Conservation (phyloP, 1,140 invertebrate species). For the Ostrea denselamellosa region DNA sequence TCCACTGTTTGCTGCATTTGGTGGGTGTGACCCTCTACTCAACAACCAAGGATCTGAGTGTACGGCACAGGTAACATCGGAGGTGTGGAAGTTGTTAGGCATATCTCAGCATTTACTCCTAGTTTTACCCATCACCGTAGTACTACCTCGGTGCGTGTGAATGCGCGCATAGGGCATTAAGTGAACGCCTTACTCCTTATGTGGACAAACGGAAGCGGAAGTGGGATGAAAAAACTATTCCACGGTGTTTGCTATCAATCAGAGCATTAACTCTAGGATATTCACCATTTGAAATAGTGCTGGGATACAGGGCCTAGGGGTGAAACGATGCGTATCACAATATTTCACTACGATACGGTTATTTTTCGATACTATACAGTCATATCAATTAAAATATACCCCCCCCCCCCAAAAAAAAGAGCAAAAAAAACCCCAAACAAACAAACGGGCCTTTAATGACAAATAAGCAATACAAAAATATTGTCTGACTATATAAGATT, state of each 20-base stretch:
- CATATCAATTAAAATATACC: too few relatives aligned
- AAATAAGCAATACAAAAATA: too few relatives aligned
- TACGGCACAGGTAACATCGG: conserved; percentile 30
- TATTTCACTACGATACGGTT: too few relatives aligned
- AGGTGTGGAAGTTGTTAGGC: background rate
- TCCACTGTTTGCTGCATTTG: conserved; percentile 46
- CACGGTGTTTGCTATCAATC: conserved; percentile 49
- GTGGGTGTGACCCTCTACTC: conserved; percentile 46
- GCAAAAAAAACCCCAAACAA: too few relatives aligned
- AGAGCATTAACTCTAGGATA: conserved; percentile 33
- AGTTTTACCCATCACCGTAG: conserved; percentile 51
- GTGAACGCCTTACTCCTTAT: conserved; percentile 40
- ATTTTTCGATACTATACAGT: too few relatives aligned
- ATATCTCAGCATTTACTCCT: conserved; percentile 46
- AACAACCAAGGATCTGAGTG: conserved; percentile 54
- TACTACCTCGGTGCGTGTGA: conserved; percentile 54
- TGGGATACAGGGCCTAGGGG: conserved; percentile 43
- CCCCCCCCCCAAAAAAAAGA: too few relatives aligned
- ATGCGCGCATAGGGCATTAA: conserved; percentile 43
- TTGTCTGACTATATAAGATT: too few relatives aligned
- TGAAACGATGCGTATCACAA: too few relatives aligned
- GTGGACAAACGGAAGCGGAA: conserved; percentile 19
- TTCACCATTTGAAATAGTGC: conserved; percentile 49
- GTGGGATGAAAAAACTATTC: conserved; percentile 37
- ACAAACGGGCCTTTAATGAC: too few relatives aligned